These are phyloP conservation scores for Horisme vitalbata DNA, from an alignment of 2,888 invertebrate species.

Conservation along the genomic window DNA sequence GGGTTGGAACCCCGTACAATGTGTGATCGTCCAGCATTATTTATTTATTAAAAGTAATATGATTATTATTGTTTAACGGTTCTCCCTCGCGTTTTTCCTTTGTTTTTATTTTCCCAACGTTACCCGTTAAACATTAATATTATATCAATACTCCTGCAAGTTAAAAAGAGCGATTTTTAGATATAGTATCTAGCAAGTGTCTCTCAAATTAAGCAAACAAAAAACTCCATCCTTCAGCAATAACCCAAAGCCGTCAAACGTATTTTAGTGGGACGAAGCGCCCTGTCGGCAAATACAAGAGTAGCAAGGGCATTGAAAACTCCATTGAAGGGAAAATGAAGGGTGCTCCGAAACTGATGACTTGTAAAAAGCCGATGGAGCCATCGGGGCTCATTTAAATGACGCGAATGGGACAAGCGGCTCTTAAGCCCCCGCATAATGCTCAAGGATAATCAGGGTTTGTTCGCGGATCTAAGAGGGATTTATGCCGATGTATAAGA, in stretches of 20 bases:
- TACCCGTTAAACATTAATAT: too few relatives aligned
- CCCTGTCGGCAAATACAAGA: conserved; percentile 53
- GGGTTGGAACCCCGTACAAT: too few relatives aligned
- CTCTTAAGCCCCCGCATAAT: conserved; percentile 51
- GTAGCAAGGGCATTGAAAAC: conserved; percentile 48
- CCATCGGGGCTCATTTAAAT: conserved; percentile 71
- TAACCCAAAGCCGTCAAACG: conserved; percentile 33
- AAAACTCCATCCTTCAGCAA: conserved; percentile 16
- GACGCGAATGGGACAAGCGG: conserved; percentile 58
- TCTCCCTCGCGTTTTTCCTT: too few relatives aligned
- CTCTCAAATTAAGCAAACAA: conserved; percentile 10
- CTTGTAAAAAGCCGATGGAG: conserved; percentile 73
- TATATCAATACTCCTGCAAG: too few relatives aligned
- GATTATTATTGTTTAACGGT: too few relatives aligned
- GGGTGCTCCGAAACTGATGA: conserved; percentile 73
- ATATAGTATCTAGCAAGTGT: background rate
- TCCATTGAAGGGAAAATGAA: conserved; percentile 65
- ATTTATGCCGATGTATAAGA: background rate
- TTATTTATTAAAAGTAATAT: too few relatives aligned
- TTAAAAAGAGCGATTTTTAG: background rate
- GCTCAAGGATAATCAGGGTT: conserved; percentile 34
- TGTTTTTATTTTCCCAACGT: too few relatives aligned
- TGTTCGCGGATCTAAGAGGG: conserved; percentile 4
- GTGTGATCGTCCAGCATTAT: too few relatives aligned
- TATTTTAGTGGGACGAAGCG: conserved; percentile 52